Conservation (phyloP, 2,797 vertebrate genomes). For the Aratinga solstitialis region DNA sequence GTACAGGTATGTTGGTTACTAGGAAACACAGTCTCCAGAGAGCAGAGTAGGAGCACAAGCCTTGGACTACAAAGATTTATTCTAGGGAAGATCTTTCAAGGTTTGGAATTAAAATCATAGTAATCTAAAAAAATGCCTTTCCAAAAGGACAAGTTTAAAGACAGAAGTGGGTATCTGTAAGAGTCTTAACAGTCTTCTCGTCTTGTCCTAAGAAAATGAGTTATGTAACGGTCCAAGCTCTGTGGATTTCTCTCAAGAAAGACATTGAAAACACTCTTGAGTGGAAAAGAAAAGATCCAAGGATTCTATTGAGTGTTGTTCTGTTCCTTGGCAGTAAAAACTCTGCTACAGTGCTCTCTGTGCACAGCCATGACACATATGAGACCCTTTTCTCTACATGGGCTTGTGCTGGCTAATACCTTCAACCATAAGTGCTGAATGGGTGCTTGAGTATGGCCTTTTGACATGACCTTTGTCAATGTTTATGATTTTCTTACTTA, state of each 20-base stretch:
- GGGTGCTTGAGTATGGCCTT: neutral
- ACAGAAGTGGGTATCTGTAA: neutral
- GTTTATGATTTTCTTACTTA: neutral
- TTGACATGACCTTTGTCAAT: neutral
- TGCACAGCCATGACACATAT: neutral
- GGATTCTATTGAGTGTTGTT: neutral
- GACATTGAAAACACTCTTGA: neutral
- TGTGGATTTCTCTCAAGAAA: neutral
- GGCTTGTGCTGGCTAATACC: neutral
- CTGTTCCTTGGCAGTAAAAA: neutral
- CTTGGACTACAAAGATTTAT: constrained; percentile 45
- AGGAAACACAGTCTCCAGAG: constrained; percentile 51
- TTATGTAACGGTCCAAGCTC: neutral
- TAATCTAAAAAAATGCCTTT: neutral
- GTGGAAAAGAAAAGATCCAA: neutral
- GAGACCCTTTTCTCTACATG: neutral
- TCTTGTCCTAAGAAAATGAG: neutral
- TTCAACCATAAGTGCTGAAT: neutral
- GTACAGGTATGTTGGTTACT: constrained; percentile 25
- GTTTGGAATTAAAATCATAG: constrained; percentile 25
- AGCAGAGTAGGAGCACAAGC: neutral
- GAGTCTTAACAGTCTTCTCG: neutral
- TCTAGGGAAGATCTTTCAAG: neutral
- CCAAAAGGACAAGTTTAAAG: neutral
- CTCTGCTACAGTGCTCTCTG: neutral